Conservation (phyloP, 2,113 vertebrate genomes). For the Epinephelus moara region DNA sequence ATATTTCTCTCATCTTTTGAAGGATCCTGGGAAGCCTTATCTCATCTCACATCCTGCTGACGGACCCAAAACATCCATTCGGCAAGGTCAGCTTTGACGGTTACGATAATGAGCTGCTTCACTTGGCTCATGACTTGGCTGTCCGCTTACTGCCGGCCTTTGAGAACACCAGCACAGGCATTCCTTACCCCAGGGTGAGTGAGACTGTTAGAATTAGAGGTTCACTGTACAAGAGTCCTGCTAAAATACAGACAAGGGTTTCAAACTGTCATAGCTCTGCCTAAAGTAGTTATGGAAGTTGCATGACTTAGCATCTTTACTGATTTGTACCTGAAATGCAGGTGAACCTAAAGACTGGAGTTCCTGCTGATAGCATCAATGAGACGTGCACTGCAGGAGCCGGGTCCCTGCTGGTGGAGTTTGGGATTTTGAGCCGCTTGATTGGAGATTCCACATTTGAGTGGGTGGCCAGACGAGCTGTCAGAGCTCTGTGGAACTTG, state of each 20-base stretch:
- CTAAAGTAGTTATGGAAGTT: background rate
- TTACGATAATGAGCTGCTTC: constrained; percentile 94
- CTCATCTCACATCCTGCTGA: constrained; percentile 96
- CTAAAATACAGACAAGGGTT: background rate
- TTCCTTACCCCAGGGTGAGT: constrained; percentile 95
- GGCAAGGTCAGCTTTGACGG: constrained; percentile 91
- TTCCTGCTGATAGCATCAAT: constrained; percentile 93
- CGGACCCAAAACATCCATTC: constrained; percentile 94
- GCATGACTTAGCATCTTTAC: background rate
- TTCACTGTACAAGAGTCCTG: background rate
- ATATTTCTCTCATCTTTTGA: constrained; percentile 11
- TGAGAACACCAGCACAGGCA: constrained; percentile 98
- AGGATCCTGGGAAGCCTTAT: constrained; percentile 97
- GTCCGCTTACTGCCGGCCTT: constrained; percentile 96
- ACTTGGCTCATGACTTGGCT: constrained; percentile 95
- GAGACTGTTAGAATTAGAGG: background rate
- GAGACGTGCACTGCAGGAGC: constrained; percentile 98
- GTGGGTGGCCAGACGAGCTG: constrained; percentile 95
- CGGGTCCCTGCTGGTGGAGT: constrained; percentile 95
- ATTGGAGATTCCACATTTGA: constrained; percentile 97
- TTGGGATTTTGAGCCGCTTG: constrained; percentile 96
- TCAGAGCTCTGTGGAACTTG: constrained; percentile 94
- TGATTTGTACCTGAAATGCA: constrained; percentile 59
- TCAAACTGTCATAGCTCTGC: background rate
- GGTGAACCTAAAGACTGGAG: constrained; percentile 96